A percentile compares a stretch with the other conserved stretches of the same genome.
phyloP scores from a whole-genome alignment of 1,140 invertebrate species.

The Papilio polytes region DNA sequence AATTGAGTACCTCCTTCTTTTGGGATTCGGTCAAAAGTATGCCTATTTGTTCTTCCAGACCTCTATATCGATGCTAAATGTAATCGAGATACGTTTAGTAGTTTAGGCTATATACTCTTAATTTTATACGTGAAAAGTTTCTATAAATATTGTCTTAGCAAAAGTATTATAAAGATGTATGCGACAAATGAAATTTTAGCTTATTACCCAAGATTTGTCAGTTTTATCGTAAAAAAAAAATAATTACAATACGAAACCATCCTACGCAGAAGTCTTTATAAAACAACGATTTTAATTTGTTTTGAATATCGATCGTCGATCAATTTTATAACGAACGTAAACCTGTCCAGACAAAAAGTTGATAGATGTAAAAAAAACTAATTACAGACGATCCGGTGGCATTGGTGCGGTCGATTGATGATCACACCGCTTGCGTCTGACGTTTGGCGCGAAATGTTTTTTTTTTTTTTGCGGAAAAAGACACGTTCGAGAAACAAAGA shows the following conservation, averaged over 20 bases:
- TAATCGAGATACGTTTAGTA: too few relatives aligned
- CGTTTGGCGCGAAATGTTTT: constrained; percentile 28
- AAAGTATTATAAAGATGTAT: too few relatives aligned
- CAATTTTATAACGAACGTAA: constrained; percentile 34
- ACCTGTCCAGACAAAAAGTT: constrained; percentile 36
- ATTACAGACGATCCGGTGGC: constrained; percentile 37
- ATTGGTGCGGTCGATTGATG: constrained; percentile 34
- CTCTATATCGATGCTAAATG: too few relatives aligned
- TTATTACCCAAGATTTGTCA: neutral
- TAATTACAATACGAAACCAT: constrained; percentile 19
- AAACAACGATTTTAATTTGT: constrained; percentile 32
- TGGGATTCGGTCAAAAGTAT: too few relatives aligned
- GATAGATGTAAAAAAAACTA: constrained; percentile 36
- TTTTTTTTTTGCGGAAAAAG: constrained; percentile 34
- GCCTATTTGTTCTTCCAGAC: too few relatives aligned
- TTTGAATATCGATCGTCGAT: constrained; percentile 35
- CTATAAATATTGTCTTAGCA: too few relatives aligned
- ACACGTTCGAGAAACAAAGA: neutral
- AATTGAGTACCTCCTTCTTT: too few relatives aligned
- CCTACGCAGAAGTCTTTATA: constrained; percentile 27
- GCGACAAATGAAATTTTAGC: too few relatives aligned
- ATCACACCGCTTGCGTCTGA: constrained; percentile 26
- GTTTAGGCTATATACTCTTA: too few relatives aligned
- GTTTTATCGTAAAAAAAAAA: neutral
- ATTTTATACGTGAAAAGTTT: too few relatives aligned